Evolutionary conservation across 92 coral and sea anemone genomes (phyloP), one percentile per base, ranked within the genome.

Genomic region (Blastomussa wellsi): DNA sequence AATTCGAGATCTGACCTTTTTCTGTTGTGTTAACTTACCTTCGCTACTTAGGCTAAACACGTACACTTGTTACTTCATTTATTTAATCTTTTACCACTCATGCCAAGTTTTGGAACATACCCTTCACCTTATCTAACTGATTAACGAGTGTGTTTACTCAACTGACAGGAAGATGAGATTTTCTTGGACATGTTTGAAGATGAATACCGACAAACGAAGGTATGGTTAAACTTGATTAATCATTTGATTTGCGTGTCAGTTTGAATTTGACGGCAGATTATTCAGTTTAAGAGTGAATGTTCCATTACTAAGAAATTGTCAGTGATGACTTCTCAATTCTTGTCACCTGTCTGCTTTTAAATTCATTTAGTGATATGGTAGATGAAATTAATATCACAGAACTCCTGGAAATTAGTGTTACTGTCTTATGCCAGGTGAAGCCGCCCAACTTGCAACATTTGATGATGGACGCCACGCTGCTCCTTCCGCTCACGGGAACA

Each of bases 101-200:
- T 3, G 64, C 11, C 64, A 1, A 57, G 10, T 9, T 22, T 0
- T 57, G 29, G 65, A 57, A 24, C 65, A 57, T 28, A 24, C 65
- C n/a, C n/a, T 57, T 57, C 29, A 24, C 31, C 13, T 76, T 48
- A 47, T 3, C 1, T 31, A 7, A 37, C 11, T 37, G 4, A 16
- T 71, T 13, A 33, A 32, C 42, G 22, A 36, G 5, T 2, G 24
- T 38, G 62, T 51, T 33, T 33, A 2, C 14, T 28, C 22, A 17
- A 1, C 49, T 55, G 19, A 49, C 75, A 96, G 99, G 95, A 95
- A 36, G 99, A 96, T 59, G 99, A 96, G 76, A 91, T 92, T 48
- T 96, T 96, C 86, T 80, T 96, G 71, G 99, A 96, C 76, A 94
- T 96, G 99, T 96, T 96, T 88, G 99, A 96, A 72, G 99, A 92